Evolutionary conservation across 2,888 invertebrate species (phyloP).

Genomic region (Cantharis rustica): DNA sequence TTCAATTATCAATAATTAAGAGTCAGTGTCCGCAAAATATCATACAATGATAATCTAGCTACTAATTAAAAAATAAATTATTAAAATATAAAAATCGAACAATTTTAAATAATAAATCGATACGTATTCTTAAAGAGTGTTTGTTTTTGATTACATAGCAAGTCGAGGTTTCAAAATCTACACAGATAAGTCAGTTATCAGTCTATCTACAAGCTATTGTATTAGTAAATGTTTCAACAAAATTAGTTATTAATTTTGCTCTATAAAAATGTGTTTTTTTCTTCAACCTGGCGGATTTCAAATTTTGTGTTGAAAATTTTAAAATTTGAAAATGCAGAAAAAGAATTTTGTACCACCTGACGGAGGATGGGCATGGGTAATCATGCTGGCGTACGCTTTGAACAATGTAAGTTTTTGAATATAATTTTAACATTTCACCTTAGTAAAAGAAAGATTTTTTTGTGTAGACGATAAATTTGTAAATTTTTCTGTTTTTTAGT

Average conservation of each 20-base stretch:
- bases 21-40: not conserved
- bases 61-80: not conserved
- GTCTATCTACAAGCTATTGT: not conserved
- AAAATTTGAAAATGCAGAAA: conserved; percentile 14
- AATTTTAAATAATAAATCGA: not conserved
- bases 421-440: too few species aligned
- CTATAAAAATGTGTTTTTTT: not conserved
- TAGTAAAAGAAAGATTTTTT: not conserved
- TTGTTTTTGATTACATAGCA: not conserved
- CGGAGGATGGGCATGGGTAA: conserved; percentile 60
- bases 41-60: not conserved
- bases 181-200: not conserved
- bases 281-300: not conserved
- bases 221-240: not conserved
- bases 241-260: not conserved
- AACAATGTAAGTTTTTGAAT: conserved; percentile 54
- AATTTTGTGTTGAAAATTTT: not conserved
- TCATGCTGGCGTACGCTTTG: conserved; percentile 54
- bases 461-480: not conserved
- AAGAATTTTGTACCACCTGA: conserved; percentile 53
- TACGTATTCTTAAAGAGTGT: not conserved
- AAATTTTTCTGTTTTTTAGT: conserved; percentile 38
- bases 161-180: not conserved
- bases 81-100: not conserved
- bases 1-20: too few species aligned